These are phyloP conservation scores for Hippocampus abdominalis DNA, from an alignment of 2,113 vertebrate genomes.

Conservation along the genomic window DNA sequence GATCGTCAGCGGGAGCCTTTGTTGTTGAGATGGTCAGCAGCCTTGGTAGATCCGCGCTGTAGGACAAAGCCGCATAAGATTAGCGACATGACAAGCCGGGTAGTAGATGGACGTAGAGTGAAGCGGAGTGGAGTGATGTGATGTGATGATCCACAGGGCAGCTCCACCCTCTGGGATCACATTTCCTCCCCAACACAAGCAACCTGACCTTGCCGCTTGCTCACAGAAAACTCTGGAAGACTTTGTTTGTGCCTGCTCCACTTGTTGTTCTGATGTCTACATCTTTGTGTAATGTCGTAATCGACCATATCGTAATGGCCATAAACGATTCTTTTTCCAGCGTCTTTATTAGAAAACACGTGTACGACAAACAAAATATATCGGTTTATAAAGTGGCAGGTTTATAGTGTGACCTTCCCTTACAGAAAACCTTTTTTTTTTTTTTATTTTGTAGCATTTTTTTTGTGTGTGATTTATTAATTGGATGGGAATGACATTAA, in stretches of 20 bases:
- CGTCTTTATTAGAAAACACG: not conserved
- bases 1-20: not conserved
- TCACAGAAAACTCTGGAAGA: slow-evolving; percentile 41
- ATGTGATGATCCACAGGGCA: slow-evolving; percentile 40
- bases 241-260: slow-evolving; percentile 11
- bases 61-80: slow-evolving; percentile 26
- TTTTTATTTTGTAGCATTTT: too few relatives aligned
- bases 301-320: not conserved
- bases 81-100: slow-evolving; percentile 56
- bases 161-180: slow-evolving; percentile 62
- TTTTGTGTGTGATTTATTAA: too few relatives aligned
- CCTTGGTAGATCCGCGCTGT: slow-evolving; percentile 1
- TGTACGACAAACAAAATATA: too few relatives aligned
- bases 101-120: slow-evolving; percentile 30
- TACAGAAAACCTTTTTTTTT: too few relatives aligned
- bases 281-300: not conserved
- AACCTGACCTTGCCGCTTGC: slow-evolving; percentile 46
- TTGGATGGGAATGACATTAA: too few relatives aligned
- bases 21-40: not conserved
- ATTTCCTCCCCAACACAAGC: slow-evolving; percentile 54
- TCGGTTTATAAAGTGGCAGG: too few relatives aligned
- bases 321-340: not conserved
- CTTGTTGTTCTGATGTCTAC: not conserved
- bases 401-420: too few relatives aligned
- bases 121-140: slow-evolving; percentile 40